Percentiles rank a stretch among this genome's conserved stretches.
These are phyloP conservation scores for Stichodactyla mertensii DNA, from an alignment of 64 coral and sea anemone genomes.

Conservation along the genomic window DNA sequence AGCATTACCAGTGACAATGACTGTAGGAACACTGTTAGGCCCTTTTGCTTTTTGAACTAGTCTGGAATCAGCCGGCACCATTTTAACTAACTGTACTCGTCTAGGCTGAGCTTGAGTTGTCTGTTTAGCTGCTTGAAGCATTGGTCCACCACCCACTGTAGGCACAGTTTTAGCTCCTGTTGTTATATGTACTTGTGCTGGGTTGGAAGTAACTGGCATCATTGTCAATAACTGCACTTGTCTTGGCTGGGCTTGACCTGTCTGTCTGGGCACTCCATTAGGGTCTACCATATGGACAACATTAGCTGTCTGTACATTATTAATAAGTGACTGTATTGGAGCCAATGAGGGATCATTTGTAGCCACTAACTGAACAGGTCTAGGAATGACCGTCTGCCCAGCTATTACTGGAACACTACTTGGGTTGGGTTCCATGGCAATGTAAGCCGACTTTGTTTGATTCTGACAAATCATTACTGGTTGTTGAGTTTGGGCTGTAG, in stretches of 20 bases:
- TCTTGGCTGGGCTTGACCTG: no score
- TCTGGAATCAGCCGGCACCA: neutral
- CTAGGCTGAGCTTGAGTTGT: conserved; percentile 14
- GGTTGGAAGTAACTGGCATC: neutral
- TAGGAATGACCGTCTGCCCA: neutral
- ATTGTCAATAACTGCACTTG: no score
- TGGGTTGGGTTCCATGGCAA: neutral
- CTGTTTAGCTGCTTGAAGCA: neutral
- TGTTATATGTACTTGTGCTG: neutral
- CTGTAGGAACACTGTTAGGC: neutral
- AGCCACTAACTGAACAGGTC: neutral
- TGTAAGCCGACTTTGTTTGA: neutral
- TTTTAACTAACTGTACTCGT: neutral
- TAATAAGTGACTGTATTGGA: neutral
- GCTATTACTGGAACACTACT: neutral
- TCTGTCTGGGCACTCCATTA: neutral
- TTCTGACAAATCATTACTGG: no score
- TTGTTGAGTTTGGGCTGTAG: neutral
- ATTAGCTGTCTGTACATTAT: neutral
- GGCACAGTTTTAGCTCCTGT: neutral
- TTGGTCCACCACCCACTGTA: neutral
- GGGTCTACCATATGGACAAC: neutral
- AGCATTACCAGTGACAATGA: neutral
- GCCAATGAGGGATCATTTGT: neutral
- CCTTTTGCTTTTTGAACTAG: neutral